Conservation (phyloP, 1,140 invertebrate species). For the Zophobas morio region DNA sequence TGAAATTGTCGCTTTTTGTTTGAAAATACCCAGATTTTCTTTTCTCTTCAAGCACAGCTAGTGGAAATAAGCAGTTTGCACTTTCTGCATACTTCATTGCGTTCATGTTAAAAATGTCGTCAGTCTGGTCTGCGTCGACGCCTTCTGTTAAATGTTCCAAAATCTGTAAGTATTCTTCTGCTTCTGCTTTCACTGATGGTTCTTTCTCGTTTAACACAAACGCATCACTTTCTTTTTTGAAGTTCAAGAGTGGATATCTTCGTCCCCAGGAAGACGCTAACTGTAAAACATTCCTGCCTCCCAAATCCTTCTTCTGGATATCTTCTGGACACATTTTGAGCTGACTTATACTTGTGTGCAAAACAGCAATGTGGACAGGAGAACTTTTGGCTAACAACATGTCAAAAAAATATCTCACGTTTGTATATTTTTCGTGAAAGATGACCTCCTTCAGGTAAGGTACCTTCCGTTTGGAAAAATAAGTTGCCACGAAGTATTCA, state of each 20-base stretch:
- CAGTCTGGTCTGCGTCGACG: too few species aligned
- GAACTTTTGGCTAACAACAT: not conserved
- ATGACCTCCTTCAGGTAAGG: not conserved
- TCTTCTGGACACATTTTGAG: not conserved
- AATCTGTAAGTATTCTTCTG: too few species aligned
- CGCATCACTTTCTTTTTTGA: not conserved
- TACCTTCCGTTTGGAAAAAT: not conserved
- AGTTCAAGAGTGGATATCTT: not conserved
- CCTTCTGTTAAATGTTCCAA: too few species aligned
- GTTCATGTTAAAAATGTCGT: too few species aligned
- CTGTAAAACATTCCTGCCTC: not conserved
- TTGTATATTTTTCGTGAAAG: not conserved
- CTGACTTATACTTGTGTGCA: not conserved
- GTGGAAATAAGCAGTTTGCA: too few species aligned
- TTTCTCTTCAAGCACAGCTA: not conserved
- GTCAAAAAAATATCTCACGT: not conserved
- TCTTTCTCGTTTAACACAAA: not conserved
- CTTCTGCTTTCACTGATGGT: not conserved
- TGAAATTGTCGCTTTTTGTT: not conserved
- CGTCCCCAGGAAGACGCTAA: constrained; percentile 1
- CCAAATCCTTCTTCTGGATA: not conserved
- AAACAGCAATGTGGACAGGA: not conserved
- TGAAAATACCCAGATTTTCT: not conserved
- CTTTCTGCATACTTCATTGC: too few species aligned
- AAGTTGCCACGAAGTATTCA: constrained; percentile 17